These are phyloP conservation scores for Acyrthosiphon pisum DNA, from an alignment of 1,140 invertebrate species.

Conservation along the genomic window DNA sequence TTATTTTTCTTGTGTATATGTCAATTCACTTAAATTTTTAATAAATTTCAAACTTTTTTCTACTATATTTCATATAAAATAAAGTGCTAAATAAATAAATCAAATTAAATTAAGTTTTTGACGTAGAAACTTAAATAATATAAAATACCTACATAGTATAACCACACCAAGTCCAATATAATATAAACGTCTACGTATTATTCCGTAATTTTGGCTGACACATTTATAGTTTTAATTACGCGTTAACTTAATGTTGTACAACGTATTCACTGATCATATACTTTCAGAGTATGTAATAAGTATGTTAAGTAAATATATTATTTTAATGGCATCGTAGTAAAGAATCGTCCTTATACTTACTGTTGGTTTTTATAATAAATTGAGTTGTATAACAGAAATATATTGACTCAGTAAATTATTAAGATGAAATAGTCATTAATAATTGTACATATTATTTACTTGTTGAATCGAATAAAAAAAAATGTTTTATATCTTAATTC, in stretches of 20 bases:
- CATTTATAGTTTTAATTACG: conserved; percentile 17
- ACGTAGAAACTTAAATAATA: conserved; percentile 17
- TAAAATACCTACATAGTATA: conserved; percentile 11
- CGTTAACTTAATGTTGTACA: background rate
- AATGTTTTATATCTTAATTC: background rate
- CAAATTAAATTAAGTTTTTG: conserved; percentile 18
- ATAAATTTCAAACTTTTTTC: conserved; percentile 9
- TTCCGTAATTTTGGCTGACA: conserved; percentile 6
- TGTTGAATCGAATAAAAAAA: background rate
- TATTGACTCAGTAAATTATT: background rate
- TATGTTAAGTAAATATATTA: background rate
- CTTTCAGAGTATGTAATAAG: background rate
- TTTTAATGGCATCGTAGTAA: background rate
- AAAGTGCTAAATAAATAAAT: conserved; percentile 19
- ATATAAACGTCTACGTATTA: conserved; percentile 2
- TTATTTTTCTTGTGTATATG: background rate
- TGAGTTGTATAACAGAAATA: background rate
- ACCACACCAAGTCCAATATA: background rate
- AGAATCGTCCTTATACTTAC: background rate
- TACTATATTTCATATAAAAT: conserved; percentile 8
- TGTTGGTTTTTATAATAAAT: background rate
- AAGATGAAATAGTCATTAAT: background rate
- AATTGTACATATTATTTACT: background rate
- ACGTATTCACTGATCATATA: background rate
- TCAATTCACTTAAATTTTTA: conserved; percentile 19